Evolutionary conservation across 2,888 invertebrate species (phyloP).

Genomic region (Trissoscelio sp.): DNA sequence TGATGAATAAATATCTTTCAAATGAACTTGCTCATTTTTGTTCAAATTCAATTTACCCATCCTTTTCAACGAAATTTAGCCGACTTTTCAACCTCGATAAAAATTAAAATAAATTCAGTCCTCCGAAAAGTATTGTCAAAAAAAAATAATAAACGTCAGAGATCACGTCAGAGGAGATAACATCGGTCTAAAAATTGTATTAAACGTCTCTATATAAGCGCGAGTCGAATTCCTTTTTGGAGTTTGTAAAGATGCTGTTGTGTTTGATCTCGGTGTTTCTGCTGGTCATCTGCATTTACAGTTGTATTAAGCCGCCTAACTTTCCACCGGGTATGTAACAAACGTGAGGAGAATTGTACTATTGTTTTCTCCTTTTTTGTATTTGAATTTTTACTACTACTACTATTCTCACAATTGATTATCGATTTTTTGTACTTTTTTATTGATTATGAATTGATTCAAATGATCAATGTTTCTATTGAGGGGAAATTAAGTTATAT

Average conservation of each 20-base stretch:
- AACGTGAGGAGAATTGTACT: constrained; percentile 35
- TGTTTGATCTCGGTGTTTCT: constrained; percentile 41
- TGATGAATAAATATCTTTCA: too few species aligned
- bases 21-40: too few species aligned
- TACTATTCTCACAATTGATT: constrained; percentile 7
- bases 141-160: background rate
- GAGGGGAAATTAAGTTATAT: too few species aligned
- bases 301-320: constrained; percentile 76
- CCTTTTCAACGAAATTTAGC: too few species aligned
- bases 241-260: constrained; percentile 20
- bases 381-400: constrained; percentile 18
- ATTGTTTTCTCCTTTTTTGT: constrained; percentile 10
- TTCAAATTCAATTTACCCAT: too few species aligned
- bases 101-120: constrained; percentile 1
- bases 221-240: background rate
- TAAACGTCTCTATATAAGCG: background rate
- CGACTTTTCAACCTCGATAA: too few species aligned
- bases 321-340: constrained; percentile 79
- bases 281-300: constrained; percentile 69
- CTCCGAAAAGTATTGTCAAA: constrained; percentile 12
- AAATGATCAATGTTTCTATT: too few species aligned
- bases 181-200: constrained; percentile 24
- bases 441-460: too few species aligned
- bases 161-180: constrained; percentile 26
- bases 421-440: constrained; percentile 14